Evolutionary conservation across 2,888 invertebrate genomes (phyloP), one percentile per base, ranked within the genome.

Genomic region (Mellilla xanthometata): DNA sequence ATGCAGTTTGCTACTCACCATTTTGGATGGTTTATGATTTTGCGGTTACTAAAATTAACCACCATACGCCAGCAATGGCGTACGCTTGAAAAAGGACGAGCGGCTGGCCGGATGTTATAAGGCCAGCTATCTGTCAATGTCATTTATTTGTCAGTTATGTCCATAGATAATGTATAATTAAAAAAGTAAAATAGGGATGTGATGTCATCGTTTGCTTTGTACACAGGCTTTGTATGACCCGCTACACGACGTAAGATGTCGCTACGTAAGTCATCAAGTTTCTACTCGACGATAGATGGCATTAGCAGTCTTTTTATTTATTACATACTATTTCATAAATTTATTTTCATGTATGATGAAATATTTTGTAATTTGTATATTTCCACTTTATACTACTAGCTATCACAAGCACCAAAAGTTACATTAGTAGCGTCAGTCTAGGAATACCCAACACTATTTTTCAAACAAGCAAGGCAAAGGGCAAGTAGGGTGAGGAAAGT

Each of bases 31-130:
- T 94, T 92, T 91, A 84, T 84, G 95, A 96, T 96, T 93, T 92
- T 90, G 82, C 88, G 90, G 87, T 89, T 90, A 92, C 91, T 91
- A 91, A 89, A 90, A 89, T 73, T 91, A 92, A 93, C 92, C 90
- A 93, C 93, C 93, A 93, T 94, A 94, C 95, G 95, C 94, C 95
- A 94, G 92, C 93, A 92, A 94, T 94, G 95, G 95, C 95, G 95
- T 94, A 94, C 94, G 93, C 93, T 93, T 93, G 92, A 91, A 93
- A 95, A 95, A 95, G 94, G 90, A 89, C 84, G 73, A 63, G 66
- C 67, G 56, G 66, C 67, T 66, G 80, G 86, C 80, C 85, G 87
- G 86, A 88, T 82, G 71, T 81, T 28, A 12, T 5, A 36, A 19
- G 19, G 68, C 70, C 72, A 38, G 26, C 26, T 9, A 22, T 28